phyloP scores from a whole-genome alignment of 2,888 invertebrate species.

The Vannuccia rotundouncinata region DNA sequence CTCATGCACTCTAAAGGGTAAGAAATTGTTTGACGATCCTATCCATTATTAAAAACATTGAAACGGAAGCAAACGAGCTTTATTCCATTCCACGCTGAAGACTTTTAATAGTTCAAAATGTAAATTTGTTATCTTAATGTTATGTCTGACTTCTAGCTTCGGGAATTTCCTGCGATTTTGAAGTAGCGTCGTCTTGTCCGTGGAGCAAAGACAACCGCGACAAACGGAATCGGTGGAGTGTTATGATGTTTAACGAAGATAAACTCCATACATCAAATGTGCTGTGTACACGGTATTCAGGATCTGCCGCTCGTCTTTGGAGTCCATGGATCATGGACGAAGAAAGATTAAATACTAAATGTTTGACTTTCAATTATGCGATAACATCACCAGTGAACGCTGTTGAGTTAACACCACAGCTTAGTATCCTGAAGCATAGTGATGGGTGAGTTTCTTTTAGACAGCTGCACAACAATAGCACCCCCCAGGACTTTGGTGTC shows the following conservation, averaged over 20 bases:
- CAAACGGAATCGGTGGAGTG: not conserved
- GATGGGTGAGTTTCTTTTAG: not conserved
- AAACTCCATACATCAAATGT: not conserved
- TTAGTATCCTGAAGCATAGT: conserved; percentile 6
- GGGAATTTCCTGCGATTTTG: not conserved
- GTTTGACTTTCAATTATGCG: not conserved
- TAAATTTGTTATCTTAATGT: too few species aligned
- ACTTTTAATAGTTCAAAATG: too few species aligned
- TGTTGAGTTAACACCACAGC: not conserved
- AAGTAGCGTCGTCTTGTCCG: not conserved
- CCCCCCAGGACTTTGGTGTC: not conserved
- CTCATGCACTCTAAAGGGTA: conserved; percentile 22
- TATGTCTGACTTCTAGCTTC: too few species aligned
- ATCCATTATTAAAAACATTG: too few species aligned
- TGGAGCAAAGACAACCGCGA: conserved; percentile 4
- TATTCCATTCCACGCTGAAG: too few species aligned
- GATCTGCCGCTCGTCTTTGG: conserved; percentile 29
- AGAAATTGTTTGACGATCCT: too few species aligned
- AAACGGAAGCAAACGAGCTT: too few species aligned
- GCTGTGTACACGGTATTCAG: not conserved
- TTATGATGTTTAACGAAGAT: not conserved
- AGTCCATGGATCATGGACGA: conserved; percentile 30
- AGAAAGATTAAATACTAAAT: not conserved
- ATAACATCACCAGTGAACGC: not conserved
- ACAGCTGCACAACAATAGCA: not conserved